Conservation (phyloP, 2,113 vertebrate species). For the Clarias batrachus region DNA sequence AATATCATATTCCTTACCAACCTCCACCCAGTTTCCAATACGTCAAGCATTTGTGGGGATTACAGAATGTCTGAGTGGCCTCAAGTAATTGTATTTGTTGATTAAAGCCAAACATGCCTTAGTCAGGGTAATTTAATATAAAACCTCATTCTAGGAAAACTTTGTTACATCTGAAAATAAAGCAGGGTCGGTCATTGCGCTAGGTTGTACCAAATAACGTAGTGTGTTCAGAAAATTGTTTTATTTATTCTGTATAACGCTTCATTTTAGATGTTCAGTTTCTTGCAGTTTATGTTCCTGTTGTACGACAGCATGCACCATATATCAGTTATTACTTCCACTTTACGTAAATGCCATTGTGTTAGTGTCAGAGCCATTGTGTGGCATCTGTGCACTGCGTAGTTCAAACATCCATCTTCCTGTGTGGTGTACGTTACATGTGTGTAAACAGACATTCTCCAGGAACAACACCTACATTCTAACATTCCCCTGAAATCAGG, state of each 20-base stretch:
- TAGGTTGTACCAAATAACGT: neutral
- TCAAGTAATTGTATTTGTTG: neutral
- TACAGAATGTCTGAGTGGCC: neutral
- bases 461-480: neutral
- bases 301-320: neutral
- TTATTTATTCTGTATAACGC: neutral
- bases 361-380: neutral
- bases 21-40: constrained; percentile 6
- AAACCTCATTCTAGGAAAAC: neutral
- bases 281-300: neutral
- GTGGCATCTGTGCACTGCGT: neutral
- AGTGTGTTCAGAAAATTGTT: neutral
- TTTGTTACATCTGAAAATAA: neutral
- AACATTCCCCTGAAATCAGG: constrained; percentile 17
- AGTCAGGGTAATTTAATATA: neutral
- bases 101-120: neutral
- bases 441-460: constrained; percentile 9
- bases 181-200: neutral
- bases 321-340: neutral
- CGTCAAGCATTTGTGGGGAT: neutral
- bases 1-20: constrained; percentile 14
- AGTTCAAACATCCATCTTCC: neutral
- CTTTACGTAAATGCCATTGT: neutral
- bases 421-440: neutral
- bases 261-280: neutral